Conservation (phyloP, 1,140 invertebrate species). For the Drosophila arawakana region DNA sequence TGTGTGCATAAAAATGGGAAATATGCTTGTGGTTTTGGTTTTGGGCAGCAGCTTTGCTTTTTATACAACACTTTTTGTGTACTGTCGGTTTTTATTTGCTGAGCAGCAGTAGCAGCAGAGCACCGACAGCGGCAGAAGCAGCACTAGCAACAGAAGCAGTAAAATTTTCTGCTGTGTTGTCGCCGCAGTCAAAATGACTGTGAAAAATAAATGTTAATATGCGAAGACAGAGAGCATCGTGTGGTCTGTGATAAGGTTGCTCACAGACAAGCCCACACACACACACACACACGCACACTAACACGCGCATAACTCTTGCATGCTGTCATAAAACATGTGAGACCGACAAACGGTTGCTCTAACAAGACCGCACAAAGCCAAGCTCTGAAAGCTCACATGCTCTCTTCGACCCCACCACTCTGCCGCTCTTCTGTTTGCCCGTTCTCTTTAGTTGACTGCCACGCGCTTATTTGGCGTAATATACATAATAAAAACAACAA, state of each 20-base stretch:
- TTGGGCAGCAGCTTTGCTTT: conserved; percentile 41
- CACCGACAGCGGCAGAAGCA: conserved; percentile 6
- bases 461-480: conserved; percentile 52
- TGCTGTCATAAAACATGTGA: conserved; percentile 35
- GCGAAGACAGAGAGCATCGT: conserved; percentile 49
- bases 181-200: conserved; percentile 70
- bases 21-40: conserved; percentile 60
- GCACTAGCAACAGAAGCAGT: conserved; percentile 45
- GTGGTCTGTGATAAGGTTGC: conserved; percentile 45
- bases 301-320: conserved; percentile 35
- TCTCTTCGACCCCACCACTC: background rate
- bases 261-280: conserved; percentile 15
- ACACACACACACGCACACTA: conserved; percentile 4
- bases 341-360: conserved; percentile 38
- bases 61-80: conserved; percentile 61
- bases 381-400: conserved; percentile 4
- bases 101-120: conserved; percentile 39
- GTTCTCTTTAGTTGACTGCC: conserved; percentile 1
- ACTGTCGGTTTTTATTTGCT: conserved; percentile 49
- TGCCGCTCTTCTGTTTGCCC: background rate
- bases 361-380: conserved; percentile 31
- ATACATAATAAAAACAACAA: conserved; percentile 44
- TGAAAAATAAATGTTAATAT: conserved; percentile 80
- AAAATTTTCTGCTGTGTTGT: conserved; percentile 75
- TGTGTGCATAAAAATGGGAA: conserved; percentile 26